Conservation (phyloP, 2,888 invertebrate genomes). For the Carpatolechia fugitivella region DNA sequence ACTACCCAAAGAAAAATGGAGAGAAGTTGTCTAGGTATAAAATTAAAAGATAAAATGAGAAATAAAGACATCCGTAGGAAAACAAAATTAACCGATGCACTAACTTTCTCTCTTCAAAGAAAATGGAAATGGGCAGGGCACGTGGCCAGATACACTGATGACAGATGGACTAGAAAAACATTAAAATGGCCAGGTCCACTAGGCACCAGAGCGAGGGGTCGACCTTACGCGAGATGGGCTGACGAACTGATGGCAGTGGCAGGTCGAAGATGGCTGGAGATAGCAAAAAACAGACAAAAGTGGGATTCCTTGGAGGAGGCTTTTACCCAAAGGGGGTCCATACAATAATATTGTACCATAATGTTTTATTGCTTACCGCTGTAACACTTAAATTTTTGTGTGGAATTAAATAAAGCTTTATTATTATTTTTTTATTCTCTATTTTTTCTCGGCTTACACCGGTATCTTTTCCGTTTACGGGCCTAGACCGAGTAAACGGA, state of each 20-base stretch:
- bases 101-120: neutral
- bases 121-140: conserved; percentile 7
- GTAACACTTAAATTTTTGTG: too few species aligned
- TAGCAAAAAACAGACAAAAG: neutral
- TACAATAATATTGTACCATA: too few species aligned
- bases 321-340: neutral
- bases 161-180: neutral
- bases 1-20: neutral
- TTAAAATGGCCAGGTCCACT: neutral
- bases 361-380: too few species aligned
- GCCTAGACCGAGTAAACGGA: too few species aligned
- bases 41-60: neutral
- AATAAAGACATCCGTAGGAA: neutral
- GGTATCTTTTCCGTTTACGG: too few species aligned
- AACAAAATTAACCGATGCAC: conserved; percentile 2
- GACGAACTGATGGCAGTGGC: conserved; percentile 3
- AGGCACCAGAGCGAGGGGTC: neutral
- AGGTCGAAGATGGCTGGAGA: neutral
- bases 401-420: too few species aligned
- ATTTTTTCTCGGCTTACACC: too few species aligned
- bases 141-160: neutral
- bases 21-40: neutral
- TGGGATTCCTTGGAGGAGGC: conserved; percentile 2
- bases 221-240: neutral
- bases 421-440: too few species aligned